These are phyloP conservation scores for Thermophis baileyi DNA, from an alignment of 2,113 vertebrate genomes.

Conservation along the genomic window DNA sequence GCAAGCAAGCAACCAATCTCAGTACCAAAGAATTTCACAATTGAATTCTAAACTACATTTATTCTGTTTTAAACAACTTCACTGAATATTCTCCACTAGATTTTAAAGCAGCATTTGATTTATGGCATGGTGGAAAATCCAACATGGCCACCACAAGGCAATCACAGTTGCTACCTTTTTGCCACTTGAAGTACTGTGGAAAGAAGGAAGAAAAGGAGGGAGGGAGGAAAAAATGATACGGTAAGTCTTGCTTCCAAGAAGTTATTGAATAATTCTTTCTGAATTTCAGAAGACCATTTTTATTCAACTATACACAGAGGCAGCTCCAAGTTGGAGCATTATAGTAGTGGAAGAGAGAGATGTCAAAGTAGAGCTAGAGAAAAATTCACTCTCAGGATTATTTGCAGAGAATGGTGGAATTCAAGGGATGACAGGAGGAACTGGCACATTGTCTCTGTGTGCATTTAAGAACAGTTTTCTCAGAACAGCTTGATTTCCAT, in stretches of 20 bases:
- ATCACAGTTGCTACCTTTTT: background rate
- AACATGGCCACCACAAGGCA: background rate
- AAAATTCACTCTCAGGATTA: background rate
- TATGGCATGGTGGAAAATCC: background rate
- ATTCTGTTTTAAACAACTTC: background rate
- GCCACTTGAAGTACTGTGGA: background rate
- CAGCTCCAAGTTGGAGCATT: background rate
- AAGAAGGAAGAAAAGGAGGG: background rate
- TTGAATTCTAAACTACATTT: background rate
- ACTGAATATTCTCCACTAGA: background rate
- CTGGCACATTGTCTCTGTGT: background rate
- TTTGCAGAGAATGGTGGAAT: background rate
- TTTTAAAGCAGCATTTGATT: background rate
- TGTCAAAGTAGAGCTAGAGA: background rate
- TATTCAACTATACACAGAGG: background rate
- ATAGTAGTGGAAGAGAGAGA: background rate
- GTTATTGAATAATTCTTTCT: background rate
- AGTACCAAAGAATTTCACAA: background rate
- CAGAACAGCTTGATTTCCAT: conserved; percentile 67
- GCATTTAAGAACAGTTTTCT: conserved; percentile 24
- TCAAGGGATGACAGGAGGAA: background rate
- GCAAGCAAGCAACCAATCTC: background rate
- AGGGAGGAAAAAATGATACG: background rate
- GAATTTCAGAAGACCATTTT: background rate
- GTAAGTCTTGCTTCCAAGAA: background rate